Evolutionary conservation across 2,113 vertebrate genomes (phyloP).

Genomic region (Poeciliopsis retropinna): DNA sequence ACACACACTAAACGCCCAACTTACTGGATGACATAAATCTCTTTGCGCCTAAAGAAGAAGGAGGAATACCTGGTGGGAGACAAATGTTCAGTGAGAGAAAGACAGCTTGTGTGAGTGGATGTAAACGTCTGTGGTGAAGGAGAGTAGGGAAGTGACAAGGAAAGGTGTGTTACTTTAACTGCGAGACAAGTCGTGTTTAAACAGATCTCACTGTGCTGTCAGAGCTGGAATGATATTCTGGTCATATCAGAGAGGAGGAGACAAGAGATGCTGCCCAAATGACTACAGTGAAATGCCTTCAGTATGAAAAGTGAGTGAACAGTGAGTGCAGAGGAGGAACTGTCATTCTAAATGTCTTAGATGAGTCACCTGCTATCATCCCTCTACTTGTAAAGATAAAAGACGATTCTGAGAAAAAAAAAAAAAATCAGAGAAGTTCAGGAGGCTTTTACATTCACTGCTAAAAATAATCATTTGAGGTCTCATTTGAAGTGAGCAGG

Average conservation of each 20-base stretch:
- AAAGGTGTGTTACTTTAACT: slow-evolving; percentile 18
- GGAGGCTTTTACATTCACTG: no score
- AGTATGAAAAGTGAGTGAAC: neutral
- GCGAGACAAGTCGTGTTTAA: neutral
- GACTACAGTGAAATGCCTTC: neutral
- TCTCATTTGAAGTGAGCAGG: no score
- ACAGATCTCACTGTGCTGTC: slow-evolving; percentile 2
- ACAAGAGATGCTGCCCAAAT: slow-evolving; percentile 35
- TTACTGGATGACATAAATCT: slow-evolving; percentile 99
- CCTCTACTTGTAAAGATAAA: neutral
- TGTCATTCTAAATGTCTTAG: slow-evolving; percentile 22
- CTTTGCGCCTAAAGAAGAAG: slow-evolving; percentile 99
- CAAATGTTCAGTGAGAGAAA: slow-evolving; percentile 76
- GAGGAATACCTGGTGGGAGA: slow-evolving; percentile 96
- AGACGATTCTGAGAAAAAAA: neutral
- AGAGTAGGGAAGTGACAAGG: slow-evolving; percentile 13
- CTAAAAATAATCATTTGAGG: no score
- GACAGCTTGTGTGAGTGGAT: slow-evolving; percentile 34
- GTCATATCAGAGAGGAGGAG: slow-evolving; percentile 1
- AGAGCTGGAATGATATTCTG: neutral
- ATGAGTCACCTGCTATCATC: neutral
- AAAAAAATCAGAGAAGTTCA: neutral
- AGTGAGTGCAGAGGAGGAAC: slow-evolving; percentile 3
- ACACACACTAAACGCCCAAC: slow-evolving; percentile 69
- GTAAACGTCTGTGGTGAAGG: slow-evolving; percentile 8